A percentile compares a stretch with the other conserved stretches of the same genome.
phyloP scores from a whole-genome alignment of 2,888 invertebrate species.

The Tinea semifulvella region DNA sequence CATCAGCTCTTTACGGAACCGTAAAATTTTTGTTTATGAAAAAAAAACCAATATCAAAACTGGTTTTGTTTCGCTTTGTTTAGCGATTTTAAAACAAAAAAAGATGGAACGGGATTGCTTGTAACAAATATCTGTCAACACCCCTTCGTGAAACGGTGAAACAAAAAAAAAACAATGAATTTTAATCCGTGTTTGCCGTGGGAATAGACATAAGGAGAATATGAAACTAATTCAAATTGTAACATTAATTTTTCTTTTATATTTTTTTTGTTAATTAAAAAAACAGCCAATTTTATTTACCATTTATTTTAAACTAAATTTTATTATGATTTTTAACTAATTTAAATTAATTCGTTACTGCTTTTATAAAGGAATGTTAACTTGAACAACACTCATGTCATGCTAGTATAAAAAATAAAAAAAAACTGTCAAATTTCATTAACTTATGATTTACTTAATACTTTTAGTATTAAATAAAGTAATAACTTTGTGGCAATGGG shows the following conservation, averaged over 20 bases:
- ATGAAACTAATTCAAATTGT: constrained; percentile 65
- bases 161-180: constrained; percentile 48
- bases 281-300: no score
- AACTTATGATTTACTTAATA: no score
- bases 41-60: constrained; percentile 47
- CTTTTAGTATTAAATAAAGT: no score
- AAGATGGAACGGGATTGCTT: constrained; percentile 52
- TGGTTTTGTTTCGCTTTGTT: constrained; percentile 32
- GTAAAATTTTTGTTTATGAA: constrained; percentile 55
- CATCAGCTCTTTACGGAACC: constrained; percentile 38
- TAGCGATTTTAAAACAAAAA: constrained; percentile 42
- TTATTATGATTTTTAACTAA: no score
- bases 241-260: constrained; percentile 41
- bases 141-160: constrained; percentile 58
- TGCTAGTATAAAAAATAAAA: no score
- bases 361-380: no score
- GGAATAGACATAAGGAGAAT: constrained; percentile 61
- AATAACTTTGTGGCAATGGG: no score
- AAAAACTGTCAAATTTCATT: no score
- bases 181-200: constrained; percentile 55
- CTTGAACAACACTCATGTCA: no score
- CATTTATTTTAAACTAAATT: no score
- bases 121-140: constrained; percentile 66
- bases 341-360: no score
- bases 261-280: constrained; percentile 17